Evolutionary conservation across 2,113 vertebrate genomes (phyloP), one percentile per base, ranked within the genome.

Genomic region (Emydocephalus ijimae): DNA sequence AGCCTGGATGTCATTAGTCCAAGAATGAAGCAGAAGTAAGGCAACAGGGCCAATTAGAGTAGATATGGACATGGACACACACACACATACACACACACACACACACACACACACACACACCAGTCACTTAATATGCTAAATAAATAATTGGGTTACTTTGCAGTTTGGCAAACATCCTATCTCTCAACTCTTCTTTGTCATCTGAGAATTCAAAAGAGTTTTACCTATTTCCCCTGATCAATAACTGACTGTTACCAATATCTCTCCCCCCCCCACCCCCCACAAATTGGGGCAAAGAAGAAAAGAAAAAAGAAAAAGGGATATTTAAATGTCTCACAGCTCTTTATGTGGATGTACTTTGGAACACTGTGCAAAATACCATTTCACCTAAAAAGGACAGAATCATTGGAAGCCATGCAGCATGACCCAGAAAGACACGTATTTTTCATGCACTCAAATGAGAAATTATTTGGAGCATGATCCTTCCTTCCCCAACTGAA

Each of bases 321-420:
- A 85, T 39, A 3, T 85, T n/a, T 8, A 57, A 81, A 87, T n/a
- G 14, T 87, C 45, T 3, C 5, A 7, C 18, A 48, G 61, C 8
- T 15, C 50, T 20, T 61, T 81, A 85, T 85, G 23, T 23, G 34
- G 50, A 55, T 29, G 29, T 81, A 21, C 87, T 89, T 81, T 43
- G 87, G 89, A 81, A 57, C 54, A 15, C 56, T 43, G 45, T 81
- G 39, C 81, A 92, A 92, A 54, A 89, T 64, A 56, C 26, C 54
- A 29, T 29, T 88, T 92, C 59, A 34, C 87, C 87, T 89, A 85
- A 92, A 87, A 81, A 45, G 91, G 59, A 45, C 87, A 56, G 45
- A 92, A 74, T 56, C 39, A 23, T 24, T 57, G 91, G 61, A 89
- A 89, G 34, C 34, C 48, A n/a, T 34, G 48, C 50, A 92, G 39